A percentile compares a stretch with the other conserved stretches of the same genome.
Conservation (phyloP, 2,797 vertebrate genomes). For the Harpagifer antarcticus region DNA sequence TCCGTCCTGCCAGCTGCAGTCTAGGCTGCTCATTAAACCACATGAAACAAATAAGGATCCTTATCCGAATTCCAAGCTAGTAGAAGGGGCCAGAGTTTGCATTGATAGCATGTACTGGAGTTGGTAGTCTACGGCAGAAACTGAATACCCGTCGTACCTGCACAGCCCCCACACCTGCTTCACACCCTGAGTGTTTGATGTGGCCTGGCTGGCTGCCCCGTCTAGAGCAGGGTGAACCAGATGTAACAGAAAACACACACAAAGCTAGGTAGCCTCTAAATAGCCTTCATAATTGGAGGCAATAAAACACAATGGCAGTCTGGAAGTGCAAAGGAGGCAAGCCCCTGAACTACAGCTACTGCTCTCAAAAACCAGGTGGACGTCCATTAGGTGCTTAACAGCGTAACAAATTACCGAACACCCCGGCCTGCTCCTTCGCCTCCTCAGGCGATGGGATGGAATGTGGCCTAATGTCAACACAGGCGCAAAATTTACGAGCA, state of each 20-base stretch:
- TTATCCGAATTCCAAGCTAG: constrained; percentile 69
- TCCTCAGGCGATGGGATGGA: constrained; percentile 76
- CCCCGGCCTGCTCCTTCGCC: constrained; percentile 69
- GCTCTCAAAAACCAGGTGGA: constrained; percentile 84
- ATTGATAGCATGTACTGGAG: neutral
- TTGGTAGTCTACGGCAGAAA: constrained; percentile 35
- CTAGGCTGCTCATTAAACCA: constrained; percentile 82
- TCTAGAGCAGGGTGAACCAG: constrained; percentile 76
- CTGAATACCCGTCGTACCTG: constrained; percentile 57
- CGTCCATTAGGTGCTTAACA: constrained; percentile 84
- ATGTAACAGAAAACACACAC: constrained; percentile 77
- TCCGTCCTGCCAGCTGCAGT: constrained; percentile 73
- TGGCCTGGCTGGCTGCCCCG: constrained; percentile 73
- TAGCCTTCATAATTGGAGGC: constrained; percentile 84
- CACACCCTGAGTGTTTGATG: constrained; percentile 79
- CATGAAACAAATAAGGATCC: constrained; percentile 84
- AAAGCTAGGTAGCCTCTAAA: constrained; percentile 81
- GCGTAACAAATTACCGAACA: constrained; percentile 86
- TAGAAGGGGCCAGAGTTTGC: constrained; percentile 36
- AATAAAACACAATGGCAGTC: constrained; percentile 83
- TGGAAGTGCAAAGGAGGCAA: constrained; percentile 80
- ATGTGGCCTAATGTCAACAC: constrained; percentile 83
- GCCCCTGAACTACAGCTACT: constrained; percentile 70
- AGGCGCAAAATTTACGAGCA: constrained; percentile 81
- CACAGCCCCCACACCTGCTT: constrained; percentile 51